Percentiles rank a stretch among this genome's conserved stretches.
Conservation (phyloP, 2,113 vertebrate genomes). For the Macquaria ambigua region DNA sequence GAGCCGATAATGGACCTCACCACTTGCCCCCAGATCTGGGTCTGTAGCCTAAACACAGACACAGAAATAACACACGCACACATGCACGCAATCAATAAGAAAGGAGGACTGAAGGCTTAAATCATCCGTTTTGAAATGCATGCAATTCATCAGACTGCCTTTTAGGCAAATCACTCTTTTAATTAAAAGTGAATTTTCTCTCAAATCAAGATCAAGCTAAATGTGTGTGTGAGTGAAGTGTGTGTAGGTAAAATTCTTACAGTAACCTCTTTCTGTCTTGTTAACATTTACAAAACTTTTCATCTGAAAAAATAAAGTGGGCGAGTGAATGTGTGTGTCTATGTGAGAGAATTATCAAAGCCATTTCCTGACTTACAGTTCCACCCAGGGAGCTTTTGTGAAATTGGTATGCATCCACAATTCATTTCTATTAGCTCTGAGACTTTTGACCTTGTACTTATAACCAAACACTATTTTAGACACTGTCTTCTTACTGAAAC, state of each 20-base stretch:
- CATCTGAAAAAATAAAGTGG: neutral
- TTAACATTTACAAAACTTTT: conserved; percentile 3
- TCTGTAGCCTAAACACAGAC: conserved; percentile 89
- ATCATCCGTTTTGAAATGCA: conserved; percentile 20
- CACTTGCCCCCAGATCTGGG: conserved; percentile 91
- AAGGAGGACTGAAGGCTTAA: conserved; percentile 3
- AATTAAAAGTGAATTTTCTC: conserved; percentile 4
- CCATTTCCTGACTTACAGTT: neutral
- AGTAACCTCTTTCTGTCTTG: neutral
- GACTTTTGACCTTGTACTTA: neutral
- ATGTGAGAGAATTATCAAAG: conserved; percentile 3
- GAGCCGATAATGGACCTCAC: conserved; percentile 92
- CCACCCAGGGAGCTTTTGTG: neutral
- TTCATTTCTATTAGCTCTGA: neutral
- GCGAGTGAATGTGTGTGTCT: neutral
- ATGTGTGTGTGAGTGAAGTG: neutral
- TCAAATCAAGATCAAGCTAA: conserved; percentile 14
- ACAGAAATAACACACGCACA: conserved; percentile 1
- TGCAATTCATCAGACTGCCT: conserved; percentile 6
- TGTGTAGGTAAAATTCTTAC: too few relatives aligned
- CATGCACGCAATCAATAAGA: neutral
- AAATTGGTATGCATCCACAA: neutral
- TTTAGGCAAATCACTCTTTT: neutral
- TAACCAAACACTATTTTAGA: neutral
- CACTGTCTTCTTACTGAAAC: neutral